Evolutionary conservation across 92 coral and sea anemone species (phyloP).

Genomic region (Paramuricea clavata): DNA sequence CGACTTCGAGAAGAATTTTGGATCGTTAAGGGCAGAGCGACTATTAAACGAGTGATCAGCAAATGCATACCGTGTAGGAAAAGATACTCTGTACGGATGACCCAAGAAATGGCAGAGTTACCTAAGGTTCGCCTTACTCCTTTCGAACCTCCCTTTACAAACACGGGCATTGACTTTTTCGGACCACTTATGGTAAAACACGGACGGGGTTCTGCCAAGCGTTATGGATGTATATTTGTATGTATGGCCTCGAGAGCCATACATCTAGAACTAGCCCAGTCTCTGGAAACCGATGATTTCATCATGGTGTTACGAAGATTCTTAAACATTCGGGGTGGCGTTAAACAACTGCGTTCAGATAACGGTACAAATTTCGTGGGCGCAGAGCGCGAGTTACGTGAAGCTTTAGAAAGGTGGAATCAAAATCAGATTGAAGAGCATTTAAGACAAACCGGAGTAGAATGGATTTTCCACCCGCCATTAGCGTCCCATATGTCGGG

Average conservation of each 20-base stretch:
- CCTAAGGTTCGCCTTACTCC: slow-evolving; percentile 59
- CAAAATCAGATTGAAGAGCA: neutral
- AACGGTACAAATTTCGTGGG: slow-evolving; percentile 3
- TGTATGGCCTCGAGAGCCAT: neutral
- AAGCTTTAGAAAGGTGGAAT: neutral
- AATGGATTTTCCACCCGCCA: too few relatives aligned
- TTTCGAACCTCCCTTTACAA: slow-evolving; percentile 65
- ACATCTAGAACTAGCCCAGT: neutral
- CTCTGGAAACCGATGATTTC: neutral
- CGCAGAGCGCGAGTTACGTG: neutral
- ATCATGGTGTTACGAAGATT: neutral
- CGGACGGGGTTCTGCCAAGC: neutral
- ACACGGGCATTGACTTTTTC: slow-evolving; percentile 39
- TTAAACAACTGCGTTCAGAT: neutral
- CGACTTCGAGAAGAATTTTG: neutral
- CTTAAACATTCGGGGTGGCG: neutral
- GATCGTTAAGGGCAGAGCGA: neutral
- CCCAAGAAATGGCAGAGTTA: slow-evolving; percentile 70
- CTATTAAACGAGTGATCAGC: slow-evolving; percentile 44
- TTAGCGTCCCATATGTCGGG: slow-evolving; percentile 72
- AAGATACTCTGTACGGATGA: slow-evolving; percentile 48
- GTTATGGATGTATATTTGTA: neutral
- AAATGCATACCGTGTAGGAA: slow-evolving; percentile 66
- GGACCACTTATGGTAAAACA: neutral
- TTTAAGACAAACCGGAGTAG: neutral